Percentiles rank a stretch among this genome's conserved stretches.
Conservation (phyloP, 23 tunicate species). For the Ciona savignyi region DNA sequence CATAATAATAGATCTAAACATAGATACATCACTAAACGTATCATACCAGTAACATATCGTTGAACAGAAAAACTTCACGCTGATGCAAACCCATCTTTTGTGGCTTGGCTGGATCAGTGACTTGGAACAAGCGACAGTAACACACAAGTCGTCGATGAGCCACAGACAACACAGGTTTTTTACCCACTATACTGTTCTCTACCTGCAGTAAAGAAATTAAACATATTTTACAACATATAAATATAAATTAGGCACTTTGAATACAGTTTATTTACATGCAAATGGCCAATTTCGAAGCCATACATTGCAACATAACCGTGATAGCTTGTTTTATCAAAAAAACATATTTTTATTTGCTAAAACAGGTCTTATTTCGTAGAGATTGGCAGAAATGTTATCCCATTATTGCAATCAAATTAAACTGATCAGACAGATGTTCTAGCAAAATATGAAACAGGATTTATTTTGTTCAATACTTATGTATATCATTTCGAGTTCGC, state of each 20-base stretch:
- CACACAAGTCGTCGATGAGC: conserved; percentile 94
- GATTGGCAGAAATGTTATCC: too few relatives aligned
- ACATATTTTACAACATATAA: background rate
- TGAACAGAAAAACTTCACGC: conserved; percentile 93
- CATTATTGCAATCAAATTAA: too few relatives aligned
- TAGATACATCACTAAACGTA: background rate
- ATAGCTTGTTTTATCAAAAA: too few relatives aligned
- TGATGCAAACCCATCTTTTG: conserved; percentile 83
- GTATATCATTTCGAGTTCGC: too few relatives aligned
- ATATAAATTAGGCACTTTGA: background rate
- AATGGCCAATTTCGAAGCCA: background rate
- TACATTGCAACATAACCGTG: too few relatives aligned
- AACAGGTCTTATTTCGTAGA: too few relatives aligned
- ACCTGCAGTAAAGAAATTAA: conserved; percentile 34
- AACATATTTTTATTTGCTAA: background rate
- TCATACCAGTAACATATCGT: conserved; percentile 68
- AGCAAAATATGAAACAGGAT: too few relatives aligned
- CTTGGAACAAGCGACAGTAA: conserved; percentile 72
- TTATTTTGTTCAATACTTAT: too few relatives aligned
- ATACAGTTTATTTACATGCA: background rate
- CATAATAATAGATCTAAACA: background rate
- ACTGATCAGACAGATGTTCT: too few relatives aligned
- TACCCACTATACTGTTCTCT: conserved; percentile 88
- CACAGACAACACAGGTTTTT: conserved; percentile 86
- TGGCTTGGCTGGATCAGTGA: conserved; percentile 80